Base-by-base conservation (phyloP, 2,888 invertebrate genomes). In the Nomada hirtipes region DNA sequence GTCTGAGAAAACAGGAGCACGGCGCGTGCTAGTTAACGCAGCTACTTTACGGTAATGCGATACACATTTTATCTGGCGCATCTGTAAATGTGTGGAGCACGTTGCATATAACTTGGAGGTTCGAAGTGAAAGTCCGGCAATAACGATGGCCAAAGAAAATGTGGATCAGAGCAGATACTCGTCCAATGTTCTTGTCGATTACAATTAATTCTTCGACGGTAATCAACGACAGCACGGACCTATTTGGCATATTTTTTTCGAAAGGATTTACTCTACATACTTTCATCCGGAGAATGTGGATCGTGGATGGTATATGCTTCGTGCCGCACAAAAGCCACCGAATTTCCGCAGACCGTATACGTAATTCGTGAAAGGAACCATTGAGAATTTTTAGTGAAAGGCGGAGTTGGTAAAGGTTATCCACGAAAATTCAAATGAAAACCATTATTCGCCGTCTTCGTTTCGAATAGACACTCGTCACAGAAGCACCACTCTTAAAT, bases 71-170 rank as follows among this genome's bases (percentile, higher is more conserved):
- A 60, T 77, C 50, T 44, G 4, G 23, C 15, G n/a, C 20, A 47
- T 63, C 60, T 9, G 9, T 53, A 23, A 44, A 36, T 55, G 23
- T 44, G 23, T 23, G 47, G 42, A 64, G 52, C 57, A 44, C 26
- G 50, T 60, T 57, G n/a, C 9, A 18, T 11, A 11, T 47, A 47
- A 15, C 15, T 26, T 13, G 20, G 10, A 57, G 64, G 50, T 68
- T 55, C 42, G 26, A n/a, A 76, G 82, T 76, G 82, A 79, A 82
- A 80, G 80, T 79, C n/a, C 18, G 4, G 36, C 36, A 36, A 7
- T 36, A 36, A 36, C 36, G 36, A 36, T 36, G 36, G 36, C 36
- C 7, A 7, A 36, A 36, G 36, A 4, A 36, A 36, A 36, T 36
- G 36, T 36, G 36, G 36, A 36, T 36, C 36, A 36, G 36, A 36